Evolutionary conservation across 2,113 vertebrate genomes (phyloP).

Genomic region (human (Homo sapiens)): DNA sequence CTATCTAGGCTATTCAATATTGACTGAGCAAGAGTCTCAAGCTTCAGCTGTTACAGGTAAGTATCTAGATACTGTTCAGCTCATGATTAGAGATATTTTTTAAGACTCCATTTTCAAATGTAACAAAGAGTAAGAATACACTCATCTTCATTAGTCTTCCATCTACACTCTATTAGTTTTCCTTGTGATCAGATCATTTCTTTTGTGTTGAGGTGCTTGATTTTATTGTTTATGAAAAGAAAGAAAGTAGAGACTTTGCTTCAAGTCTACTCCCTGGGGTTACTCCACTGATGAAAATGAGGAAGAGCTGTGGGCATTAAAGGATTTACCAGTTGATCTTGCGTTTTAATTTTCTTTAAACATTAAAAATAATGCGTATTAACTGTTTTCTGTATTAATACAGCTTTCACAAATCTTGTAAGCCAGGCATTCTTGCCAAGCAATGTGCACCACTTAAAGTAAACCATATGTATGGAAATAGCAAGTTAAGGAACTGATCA

Average conservation of each 20-base stretch:
- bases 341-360: constrained; percentile 58
- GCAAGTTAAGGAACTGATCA: not conserved
- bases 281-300: constrained; percentile 10
- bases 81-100: not conserved
- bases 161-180: not conserved
- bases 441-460: not conserved
- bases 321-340: not conserved
- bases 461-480: not conserved
- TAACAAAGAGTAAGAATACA: constrained; percentile 44
- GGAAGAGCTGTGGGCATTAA: not conserved
- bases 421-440: constrained; percentile 4
- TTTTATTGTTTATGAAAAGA: constrained; percentile 47
- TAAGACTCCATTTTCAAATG: not conserved
- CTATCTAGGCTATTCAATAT: constrained; percentile 97
- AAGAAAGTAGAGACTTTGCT: not conserved
- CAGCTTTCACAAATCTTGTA: not conserved
- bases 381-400: constrained; percentile 15
- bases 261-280: not conserved
- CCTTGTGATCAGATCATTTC: not conserved
- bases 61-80: not conserved
- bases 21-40: constrained; percentile 97
- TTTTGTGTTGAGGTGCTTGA: constrained; percentile 5
- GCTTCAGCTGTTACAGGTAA: constrained; percentile 96
- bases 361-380: not conserved
- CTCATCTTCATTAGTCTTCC: constrained; percentile 15